Percentiles rank a stretch among this genome's conserved stretches.
Evolutionary conservation across 2,113 vertebrate species (phyloP).

Genomic region (Rhinogobius similis): DNA sequence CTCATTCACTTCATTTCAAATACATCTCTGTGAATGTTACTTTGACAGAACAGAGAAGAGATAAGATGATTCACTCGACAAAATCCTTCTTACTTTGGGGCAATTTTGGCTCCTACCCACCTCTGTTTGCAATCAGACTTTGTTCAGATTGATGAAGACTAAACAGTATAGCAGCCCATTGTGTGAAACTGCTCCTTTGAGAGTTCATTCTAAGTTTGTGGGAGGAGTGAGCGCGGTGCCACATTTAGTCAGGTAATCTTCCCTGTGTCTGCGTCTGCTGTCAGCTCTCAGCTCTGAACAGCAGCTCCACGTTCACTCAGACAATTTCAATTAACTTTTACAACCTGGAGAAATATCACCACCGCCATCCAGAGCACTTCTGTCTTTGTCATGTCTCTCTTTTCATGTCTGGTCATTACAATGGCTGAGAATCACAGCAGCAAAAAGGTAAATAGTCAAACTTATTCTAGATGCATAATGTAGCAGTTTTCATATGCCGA

Average conservation of each 20-base stretch:
- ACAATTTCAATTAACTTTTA: conserved; percentile 71
- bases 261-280: conserved; percentile 36
- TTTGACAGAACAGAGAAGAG: background rate
- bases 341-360: conserved; percentile 51
- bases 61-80: background rate
- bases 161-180: background rate
- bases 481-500: background rate
- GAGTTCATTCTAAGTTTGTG: conserved; percentile 1
- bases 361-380: conserved; percentile 22
- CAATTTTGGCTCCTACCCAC: background rate
- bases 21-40: background rate
- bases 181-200: background rate
- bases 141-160: conserved; percentile 14
- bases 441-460: background rate
- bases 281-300: conserved; percentile 55
- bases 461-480: background rate
- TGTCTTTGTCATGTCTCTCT: conserved; percentile 27
- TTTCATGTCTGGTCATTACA: conserved; percentile 22
- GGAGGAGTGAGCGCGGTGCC: conserved; percentile 16
- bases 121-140: conserved; percentile 1
- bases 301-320: conserved; percentile 48
- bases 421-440: background rate
- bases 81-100: background rate
- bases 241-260: conserved; percentile 47
- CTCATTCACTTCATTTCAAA: background rate